Evolutionary conservation across 2,797 vertebrate genomes (phyloP).

Genomic region (Echeneis naucrates): DNA sequence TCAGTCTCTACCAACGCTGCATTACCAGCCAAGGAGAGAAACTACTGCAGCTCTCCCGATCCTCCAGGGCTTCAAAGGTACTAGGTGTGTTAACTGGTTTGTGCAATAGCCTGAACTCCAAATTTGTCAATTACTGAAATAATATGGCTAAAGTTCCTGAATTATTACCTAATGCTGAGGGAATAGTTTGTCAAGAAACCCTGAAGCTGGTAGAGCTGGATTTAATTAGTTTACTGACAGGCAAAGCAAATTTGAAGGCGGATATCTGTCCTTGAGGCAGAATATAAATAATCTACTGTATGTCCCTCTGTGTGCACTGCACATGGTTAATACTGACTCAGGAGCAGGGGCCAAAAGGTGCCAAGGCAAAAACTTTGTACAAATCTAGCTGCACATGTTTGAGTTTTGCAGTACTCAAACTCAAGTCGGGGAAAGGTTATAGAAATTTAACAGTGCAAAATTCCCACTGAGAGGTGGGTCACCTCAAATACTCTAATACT

Average conservation of each 20-base stretch:
- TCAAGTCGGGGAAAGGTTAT: background rate
- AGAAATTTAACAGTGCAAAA: background rate
- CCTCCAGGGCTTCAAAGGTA: background rate
- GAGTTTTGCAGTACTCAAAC: too few species aligned
- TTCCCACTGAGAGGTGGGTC: too few species aligned
- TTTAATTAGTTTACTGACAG: background rate
- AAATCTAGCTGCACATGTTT: background rate
- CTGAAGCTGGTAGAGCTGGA: background rate
- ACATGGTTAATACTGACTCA: background rate
- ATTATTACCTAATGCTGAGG: background rate
- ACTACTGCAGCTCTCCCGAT: background rate
- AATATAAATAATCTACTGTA: slow-evolving; percentile 4
- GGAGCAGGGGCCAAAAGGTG: background rate
- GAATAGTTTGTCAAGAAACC: background rate
- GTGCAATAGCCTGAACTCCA: slow-evolving; percentile 19
- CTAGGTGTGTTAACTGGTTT: slow-evolving; percentile 21
- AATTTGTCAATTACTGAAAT: slow-evolving; percentile 11
- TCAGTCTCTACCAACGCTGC: background rate
- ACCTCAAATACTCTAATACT: too few species aligned
- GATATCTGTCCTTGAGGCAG: background rate
- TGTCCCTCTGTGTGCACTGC: background rate
- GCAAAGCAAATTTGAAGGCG: background rate
- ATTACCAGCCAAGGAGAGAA: background rate
- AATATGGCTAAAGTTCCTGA: background rate
- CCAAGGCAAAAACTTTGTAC: background rate